These are phyloP conservation scores for Anastrepha ludens DNA, from an alignment of 1,140 invertebrate species.

Conservation along the genomic window DNA sequence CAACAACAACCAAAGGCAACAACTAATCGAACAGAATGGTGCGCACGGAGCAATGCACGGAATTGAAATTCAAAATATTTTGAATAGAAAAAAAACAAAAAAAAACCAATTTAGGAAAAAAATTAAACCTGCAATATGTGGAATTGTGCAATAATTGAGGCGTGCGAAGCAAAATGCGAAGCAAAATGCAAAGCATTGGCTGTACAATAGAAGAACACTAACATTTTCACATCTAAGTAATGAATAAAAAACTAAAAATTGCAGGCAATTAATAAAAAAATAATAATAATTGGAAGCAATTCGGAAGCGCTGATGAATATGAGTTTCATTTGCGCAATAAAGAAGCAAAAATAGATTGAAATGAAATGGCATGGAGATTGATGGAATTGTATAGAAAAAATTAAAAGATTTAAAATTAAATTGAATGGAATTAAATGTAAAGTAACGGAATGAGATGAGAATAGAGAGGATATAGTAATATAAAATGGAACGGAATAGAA, in stretches of 20 bases:
- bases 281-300: constrained; percentile 20
- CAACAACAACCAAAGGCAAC: background rate
- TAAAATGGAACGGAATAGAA: background rate
- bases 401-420: background rate
- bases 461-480: background rate
- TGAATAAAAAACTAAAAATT: background rate
- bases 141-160: background rate
- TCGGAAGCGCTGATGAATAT: background rate
- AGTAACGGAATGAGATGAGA: no score
- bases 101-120: background rate
- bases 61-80: constrained; percentile 20
- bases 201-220: background rate
- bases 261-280: constrained; percentile 19
- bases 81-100: background rate
- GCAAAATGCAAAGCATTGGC: background rate
- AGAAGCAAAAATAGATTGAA: background rate
- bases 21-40: background rate
- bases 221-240: background rate
- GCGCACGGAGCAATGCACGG: background rate
- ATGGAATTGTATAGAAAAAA: no score
- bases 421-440: no score
- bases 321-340: no score
- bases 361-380: background rate
- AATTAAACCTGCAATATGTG: background rate
- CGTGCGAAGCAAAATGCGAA: background rate